These are phyloP conservation scores for Pseudopleuronectes americanus DNA, from an alignment of 2,797 vertebrate genomes.

Conservation along the genomic window DNA sequence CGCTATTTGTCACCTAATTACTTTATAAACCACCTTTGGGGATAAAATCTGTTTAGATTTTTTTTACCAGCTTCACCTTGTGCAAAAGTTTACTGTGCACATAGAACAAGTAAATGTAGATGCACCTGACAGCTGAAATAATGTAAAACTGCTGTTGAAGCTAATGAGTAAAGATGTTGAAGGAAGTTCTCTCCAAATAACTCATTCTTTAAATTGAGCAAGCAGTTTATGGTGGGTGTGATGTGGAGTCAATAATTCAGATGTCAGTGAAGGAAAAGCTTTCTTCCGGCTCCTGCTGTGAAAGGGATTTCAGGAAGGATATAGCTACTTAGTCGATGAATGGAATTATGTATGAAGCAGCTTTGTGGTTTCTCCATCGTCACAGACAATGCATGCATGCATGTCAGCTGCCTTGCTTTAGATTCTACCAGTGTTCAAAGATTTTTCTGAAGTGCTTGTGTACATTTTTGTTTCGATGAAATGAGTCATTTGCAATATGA, in stretches of 20 bases:
- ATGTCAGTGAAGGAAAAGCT: slow-evolving; percentile 28
- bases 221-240: slow-evolving; percentile 23
- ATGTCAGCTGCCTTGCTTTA: slow-evolving; percentile 19
- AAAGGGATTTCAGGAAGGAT: slow-evolving; percentile 43
- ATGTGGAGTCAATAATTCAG: slow-evolving; percentile 18
- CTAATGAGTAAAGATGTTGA: background rate
- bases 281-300: slow-evolving; percentile 43
- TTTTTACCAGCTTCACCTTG: background rate
- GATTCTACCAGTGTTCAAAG: background rate
- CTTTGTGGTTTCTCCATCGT: background rate
- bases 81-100: background rate
- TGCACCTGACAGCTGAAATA: too few relatives aligned
- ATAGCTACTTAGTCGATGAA: slow-evolving; percentile 37
- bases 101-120: background rate
- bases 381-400: slow-evolving; percentile 8
- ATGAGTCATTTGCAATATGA: slow-evolving; percentile 53
- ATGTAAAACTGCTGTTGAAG: too few relatives aligned
- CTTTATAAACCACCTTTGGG: background rate
- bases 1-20: background rate
- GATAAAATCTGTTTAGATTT: background rate
- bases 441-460: slow-evolving; percentile 22
- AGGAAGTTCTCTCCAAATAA: background rate
- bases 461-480: slow-evolving; percentile 24
- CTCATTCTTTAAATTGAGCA: slow-evolving; percentile 1
- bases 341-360: slow-evolving; percentile 46